Conservation (phyloP, 1,140 invertebrate species). For the Drosophila pseudoananassae region DNA sequence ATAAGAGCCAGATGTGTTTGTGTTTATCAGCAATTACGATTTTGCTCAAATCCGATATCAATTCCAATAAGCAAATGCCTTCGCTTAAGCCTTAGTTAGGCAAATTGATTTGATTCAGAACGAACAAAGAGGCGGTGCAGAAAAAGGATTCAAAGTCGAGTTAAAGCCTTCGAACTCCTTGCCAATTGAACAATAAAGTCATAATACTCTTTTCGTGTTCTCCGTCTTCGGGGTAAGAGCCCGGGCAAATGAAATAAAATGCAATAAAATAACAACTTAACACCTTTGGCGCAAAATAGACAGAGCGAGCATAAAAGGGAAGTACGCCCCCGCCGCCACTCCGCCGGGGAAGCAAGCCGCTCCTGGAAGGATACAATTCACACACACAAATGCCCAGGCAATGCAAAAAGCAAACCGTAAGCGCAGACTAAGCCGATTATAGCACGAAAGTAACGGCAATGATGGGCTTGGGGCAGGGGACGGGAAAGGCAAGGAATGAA, state of each 20-base stretch:
- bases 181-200: conserved; percentile 60
- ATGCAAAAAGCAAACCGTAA: conserved; percentile 80
- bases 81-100: conserved; percentile 5
- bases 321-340: conserved; percentile 1
- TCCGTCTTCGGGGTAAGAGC: conserved; percentile 17
- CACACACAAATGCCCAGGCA: conserved; percentile 70
- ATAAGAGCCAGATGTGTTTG: neutral
- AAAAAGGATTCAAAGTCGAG: conserved; percentile 16
- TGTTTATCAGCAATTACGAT: neutral
- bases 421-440: conserved; percentile 81
- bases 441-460: conserved; percentile 72
- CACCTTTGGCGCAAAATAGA: conserved; percentile 59
- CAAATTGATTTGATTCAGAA: conserved; percentile 32
- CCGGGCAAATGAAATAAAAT: conserved; percentile 59
- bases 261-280: conserved; percentile 68
- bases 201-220: conserved; percentile 50
- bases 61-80: neutral
- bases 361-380: conserved; percentile 1
- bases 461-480: conserved; percentile 20
- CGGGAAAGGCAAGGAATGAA: neutral
- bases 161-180: conserved; percentile 27
- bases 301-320: conserved; percentile 58
- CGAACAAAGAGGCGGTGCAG: conserved; percentile 6
- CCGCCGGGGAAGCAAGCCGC: neutral
- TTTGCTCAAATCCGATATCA: neutral